Percentiles rank a stretch among this genome's conserved stretches.
phyloP scores from a whole-genome alignment of 2,797 vertebrate species.

The Cygnus olor region DNA sequence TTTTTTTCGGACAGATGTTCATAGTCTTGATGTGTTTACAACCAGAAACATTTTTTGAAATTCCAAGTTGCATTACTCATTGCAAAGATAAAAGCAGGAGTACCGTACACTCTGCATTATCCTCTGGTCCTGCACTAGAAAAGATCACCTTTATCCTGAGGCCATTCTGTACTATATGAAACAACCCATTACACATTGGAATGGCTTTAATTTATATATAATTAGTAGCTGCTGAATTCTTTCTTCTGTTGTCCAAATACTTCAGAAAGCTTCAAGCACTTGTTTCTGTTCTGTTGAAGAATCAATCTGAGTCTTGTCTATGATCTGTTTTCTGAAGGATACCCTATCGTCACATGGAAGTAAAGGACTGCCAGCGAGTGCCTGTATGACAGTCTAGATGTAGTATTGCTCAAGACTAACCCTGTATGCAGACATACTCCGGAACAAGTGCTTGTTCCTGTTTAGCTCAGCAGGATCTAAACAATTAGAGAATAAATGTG shows the following conservation, averaged over 20 bases:
- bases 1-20: background rate
- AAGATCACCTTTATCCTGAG: background rate
- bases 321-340: background rate
- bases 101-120: background rate
- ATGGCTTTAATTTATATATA: background rate
- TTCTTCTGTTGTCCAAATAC: background rate
- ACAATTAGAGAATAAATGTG: background rate
- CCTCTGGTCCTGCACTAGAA: background rate
- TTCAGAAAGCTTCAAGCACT: background rate
- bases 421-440: accelerated
- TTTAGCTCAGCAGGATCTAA: background rate
- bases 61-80: background rate
- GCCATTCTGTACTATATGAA: background rate
- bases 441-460: background rate
- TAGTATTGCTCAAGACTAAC: background rate
- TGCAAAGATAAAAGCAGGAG: background rate
- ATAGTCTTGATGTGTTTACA: background rate
- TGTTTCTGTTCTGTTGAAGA: background rate
- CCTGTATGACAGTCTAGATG: accelerated
- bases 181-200: accelerated
- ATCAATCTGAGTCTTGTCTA: background rate
- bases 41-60: background rate
- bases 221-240: background rate
- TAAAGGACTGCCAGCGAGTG: too few relatives aligned
- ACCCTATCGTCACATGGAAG: accelerated